Evolutionary conservation across 2,797 vertebrate species (phyloP), one percentile per base, ranked within the genome.

Genomic region (Alectoris magna): DNA sequence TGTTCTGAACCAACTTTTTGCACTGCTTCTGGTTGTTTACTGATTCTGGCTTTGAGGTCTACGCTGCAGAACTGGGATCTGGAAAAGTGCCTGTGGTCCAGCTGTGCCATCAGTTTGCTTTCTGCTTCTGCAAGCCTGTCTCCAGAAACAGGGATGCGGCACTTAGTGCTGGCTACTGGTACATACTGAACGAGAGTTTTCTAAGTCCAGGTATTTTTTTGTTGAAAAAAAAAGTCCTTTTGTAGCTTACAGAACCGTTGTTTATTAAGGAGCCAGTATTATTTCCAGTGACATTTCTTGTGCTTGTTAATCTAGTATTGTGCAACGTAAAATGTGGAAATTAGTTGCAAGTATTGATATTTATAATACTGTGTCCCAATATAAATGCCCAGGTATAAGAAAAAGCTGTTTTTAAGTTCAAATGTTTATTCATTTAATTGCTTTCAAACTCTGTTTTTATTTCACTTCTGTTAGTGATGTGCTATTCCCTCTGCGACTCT

Each of bases 401-500:
- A 66, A 72, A 70, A 73, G 23, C 64, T 41, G 4, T 3, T 56
- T 69, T 63, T 51, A 41, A 69, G 31, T 80, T 56, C 44, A 44
- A 51, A 31, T 56, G 44, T 82, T 85, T 84, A 39, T 91, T 69
- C 4, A 36, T 88, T 88, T 88, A 4, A 5, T 66, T 41, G 16
- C 67, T 71, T 38, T 71, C 55, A 39, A 56, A 48, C 15, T 46
- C 9, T 5, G 2, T 82, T 53, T 67, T 84, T 41, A 38, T 78
- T 63, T 44, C 22, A 1, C 8, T 51, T 70, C 39, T 0, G 0
- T 48, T 81, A 19, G 36, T 69, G 75, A 14, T 66, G 36, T 91
- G 82, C 96, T 76, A 84, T 91, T 72, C 49, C 62, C 78, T 91
- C 43, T 43, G 29, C 31, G 80, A 59, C 84, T 90, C 84, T 80